Base-by-base conservation (phyloP, 1,140 invertebrate species). In the Telenomus remus region DNA sequence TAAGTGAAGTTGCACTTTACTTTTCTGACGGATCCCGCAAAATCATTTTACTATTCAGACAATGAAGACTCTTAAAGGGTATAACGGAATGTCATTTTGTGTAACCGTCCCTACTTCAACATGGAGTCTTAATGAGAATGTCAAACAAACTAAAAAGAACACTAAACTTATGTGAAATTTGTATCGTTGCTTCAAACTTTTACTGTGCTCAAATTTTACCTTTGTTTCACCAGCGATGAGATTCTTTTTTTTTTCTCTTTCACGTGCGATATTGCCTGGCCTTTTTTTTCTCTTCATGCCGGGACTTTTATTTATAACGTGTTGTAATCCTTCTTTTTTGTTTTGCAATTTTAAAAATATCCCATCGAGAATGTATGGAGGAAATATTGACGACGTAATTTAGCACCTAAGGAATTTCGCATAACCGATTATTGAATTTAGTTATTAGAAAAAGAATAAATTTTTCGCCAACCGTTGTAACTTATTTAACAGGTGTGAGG, bases 41-140 rank as follows among this genome's bases (percentile, higher is more conserved):
- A 75, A 75, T 75, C 72, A 64, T 75, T 75, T 75, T n/a, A 69
- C 72, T 75, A 75, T 75, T 75, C 72, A 64, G 64, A 75, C 72
- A 69, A 75, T 75, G 72, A 75, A 55, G 72, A 69, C 72, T 68
- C 59, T 69, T 54, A 54, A 75, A 75, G 51, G 72, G 64, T 68
- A 68, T 68, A 75, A 68, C 64, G 64, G 72, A 75, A 75, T 68
- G 72, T 63, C 64, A 75, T 75, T 75, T 69, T 54, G 64, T 54
- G 51, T 54, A 12, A 46, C 63, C 71, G 72, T 61, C 64, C 64
- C 72, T 59, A 69, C 72, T 75, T 75, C 64, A 75, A 49, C 72
- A 53, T 59, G 46, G 14, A n/a, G 12, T 57, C 42, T 43, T 69
- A 75, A 69, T 63, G 59, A 68, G 72, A 75, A 75, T 69, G 72